phyloP scores from a whole-genome alignment of 2,888 invertebrate genomes.

The Eristalis tenax region DNA sequence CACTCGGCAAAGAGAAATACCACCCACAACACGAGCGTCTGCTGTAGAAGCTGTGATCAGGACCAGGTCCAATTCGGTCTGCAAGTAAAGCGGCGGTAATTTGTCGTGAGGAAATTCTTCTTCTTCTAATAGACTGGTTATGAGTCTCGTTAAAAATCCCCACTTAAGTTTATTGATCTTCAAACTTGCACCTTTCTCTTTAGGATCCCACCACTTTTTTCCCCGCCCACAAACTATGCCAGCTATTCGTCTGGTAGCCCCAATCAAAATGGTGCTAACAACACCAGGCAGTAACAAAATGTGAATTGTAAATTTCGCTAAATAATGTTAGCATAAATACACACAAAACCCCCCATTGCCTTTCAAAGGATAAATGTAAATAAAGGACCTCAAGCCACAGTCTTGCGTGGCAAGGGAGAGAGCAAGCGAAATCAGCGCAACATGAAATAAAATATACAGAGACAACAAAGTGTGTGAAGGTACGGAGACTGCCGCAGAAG shows the following conservation, averaged over 20 bases:
- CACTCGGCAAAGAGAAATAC: too few relatives aligned
- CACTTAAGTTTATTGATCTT: too few relatives aligned
- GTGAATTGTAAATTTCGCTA: slow-evolving; percentile 59
- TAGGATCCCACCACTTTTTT: neutral
- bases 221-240: neutral
- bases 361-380: slow-evolving; percentile 31
- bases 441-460: slow-evolving; percentile 22
- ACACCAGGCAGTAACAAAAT: slow-evolving; percentile 26
- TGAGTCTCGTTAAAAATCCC: too few relatives aligned
- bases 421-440: slow-evolving; percentile 11
- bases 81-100: too few relatives aligned
- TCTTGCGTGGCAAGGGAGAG: neutral
- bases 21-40: too few relatives aligned
- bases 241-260: neutral
- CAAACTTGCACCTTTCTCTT: too few relatives aligned
- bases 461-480: neutral
- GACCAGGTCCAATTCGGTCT: too few relatives aligned
- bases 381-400: slow-evolving; percentile 15
- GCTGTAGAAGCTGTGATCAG: too few relatives aligned
- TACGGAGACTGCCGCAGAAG: neutral
- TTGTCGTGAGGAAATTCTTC: too few relatives aligned
- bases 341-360: slow-evolving; percentile 5
- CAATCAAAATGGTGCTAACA: neutral
- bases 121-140: too few relatives aligned
- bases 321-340: slow-evolving; percentile 54